A percentile compares a stretch with the other conserved stretches of the same genome.
These are phyloP conservation scores for Sanderia malayensis DNA, from an alignment of 30 jellyfish, hydroid and myxozoan species.

Conservation along the genomic window DNA sequence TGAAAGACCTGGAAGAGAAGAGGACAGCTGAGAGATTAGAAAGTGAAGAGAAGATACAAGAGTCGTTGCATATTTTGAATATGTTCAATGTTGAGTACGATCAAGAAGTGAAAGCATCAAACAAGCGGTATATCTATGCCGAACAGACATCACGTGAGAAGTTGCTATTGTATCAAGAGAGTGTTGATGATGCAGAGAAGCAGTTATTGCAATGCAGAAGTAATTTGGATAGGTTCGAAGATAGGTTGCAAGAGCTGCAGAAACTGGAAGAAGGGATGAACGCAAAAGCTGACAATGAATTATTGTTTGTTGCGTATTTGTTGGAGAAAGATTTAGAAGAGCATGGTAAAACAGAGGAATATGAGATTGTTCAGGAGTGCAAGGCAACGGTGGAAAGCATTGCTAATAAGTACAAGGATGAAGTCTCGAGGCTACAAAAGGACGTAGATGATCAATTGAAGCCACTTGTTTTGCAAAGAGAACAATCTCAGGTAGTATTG, in stretches of 20 bases:
- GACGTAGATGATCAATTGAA: slow-evolving; percentile 51
- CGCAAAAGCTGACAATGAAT: slow-evolving; percentile 89
- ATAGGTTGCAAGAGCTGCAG: slow-evolving; percentile 61
- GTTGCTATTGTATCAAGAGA: slow-evolving; percentile 70
- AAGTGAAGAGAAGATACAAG: slow-evolving; percentile 72
- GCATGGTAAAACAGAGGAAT: slow-evolving; percentile 38
- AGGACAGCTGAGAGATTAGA: slow-evolving; percentile 49
- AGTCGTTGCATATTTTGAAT: slow-evolving; percentile 55
- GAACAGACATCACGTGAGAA: slow-evolving; percentile 85
- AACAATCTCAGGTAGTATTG: slow-evolving; percentile 81
- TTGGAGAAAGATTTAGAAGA: slow-evolving; percentile 80
- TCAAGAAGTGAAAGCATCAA: slow-evolving; percentile 47
- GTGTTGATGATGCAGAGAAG: slow-evolving; percentile 89
- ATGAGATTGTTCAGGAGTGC: slow-evolving; percentile 31
- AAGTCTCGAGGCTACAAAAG: slow-evolving; percentile 54
- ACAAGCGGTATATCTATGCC: slow-evolving; percentile 40
- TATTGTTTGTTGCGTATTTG: slow-evolving; percentile 77
- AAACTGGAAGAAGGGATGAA: slow-evolving; percentile 68
- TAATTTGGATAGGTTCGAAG: slow-evolving; percentile 59
- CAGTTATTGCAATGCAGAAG: slow-evolving; percentile 67
- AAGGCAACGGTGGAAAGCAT: slow-evolving; percentile 70
- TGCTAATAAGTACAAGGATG: slow-evolving; percentile 60
- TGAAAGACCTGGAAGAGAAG: slow-evolving; percentile 45
- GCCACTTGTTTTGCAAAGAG: slow-evolving; percentile 78
- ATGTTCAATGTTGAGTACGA: slow-evolving; percentile 58